Base-by-base conservation (phyloP, 2,888 invertebrate species). In the Meliscaeva auricollis region DNA sequence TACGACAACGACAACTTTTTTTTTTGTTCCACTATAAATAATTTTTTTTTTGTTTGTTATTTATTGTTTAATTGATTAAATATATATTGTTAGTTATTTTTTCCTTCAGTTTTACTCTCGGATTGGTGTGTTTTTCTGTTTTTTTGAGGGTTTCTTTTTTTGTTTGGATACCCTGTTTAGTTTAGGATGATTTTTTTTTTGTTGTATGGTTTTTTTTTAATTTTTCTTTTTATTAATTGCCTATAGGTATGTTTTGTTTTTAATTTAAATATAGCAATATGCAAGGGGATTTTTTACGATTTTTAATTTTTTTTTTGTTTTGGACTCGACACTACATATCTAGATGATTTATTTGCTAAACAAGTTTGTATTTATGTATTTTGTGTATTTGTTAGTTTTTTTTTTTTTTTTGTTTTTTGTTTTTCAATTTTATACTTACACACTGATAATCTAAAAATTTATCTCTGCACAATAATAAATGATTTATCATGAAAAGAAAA, bases 61-160 rank as follows among this genome's bases (percentile, higher is more conserved):
- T 85, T 85, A 85, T 85, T 85, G 81, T 85, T 72, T 73, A 81
- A 64, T 81, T 85, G 85, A 81, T 85, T 85, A 84, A 77, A 76
- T 58, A 80, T 75, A 75, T 72, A 46, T 76, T 75, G 56, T 69
- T 64, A 79, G 62, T 78, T 78, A 44, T 66, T 35, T 26, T n/a
- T 64, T 81, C 74, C 32, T 52, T 64, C 64, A 64, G 69, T 46
- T 79, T 52, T 85, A 58, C 52, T 81, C 62, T 69, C 72, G 77
- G 81, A 80, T 85, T 85, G 85, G 85, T 85, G 85, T 85, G 80
- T 77, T 77, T 76, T 79, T 73, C 44, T 17, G 44, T n/a, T 54
- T 50, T 64, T 38, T 58, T 58, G 44, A 15, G 35, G 68, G 84
- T 50, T 9, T 44, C 9, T 75, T 75, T 15, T 17, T 75, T 75